phyloP scores from a whole-genome alignment of 2,797 vertebrate genomes.

The Geotria australis region DNA sequence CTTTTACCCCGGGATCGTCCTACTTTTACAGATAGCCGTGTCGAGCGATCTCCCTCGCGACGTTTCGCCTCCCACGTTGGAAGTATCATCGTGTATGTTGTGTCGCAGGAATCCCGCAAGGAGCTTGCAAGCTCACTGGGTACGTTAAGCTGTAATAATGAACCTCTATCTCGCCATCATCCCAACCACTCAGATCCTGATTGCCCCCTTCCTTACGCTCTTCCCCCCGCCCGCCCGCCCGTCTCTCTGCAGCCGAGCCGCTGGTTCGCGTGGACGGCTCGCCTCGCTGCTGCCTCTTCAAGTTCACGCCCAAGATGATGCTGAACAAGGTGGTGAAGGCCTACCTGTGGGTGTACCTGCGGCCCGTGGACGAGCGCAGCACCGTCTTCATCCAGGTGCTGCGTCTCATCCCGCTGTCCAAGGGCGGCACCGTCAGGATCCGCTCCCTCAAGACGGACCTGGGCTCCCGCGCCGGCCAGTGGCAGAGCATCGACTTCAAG shows the following conservation, averaged over 20 bases:
- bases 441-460: conserved; percentile 90
- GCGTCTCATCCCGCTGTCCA: conserved; percentile 62
- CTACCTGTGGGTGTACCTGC: conserved; percentile 90
- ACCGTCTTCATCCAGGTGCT: conserved; percentile 94
- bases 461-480: conserved; percentile 60
- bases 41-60: too few species aligned
- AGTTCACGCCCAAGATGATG: conserved; percentile 97
- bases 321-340: conserved; percentile 97
- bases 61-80: too few species aligned
- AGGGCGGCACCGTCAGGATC: conserved; percentile 73
- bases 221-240: too few species aligned
- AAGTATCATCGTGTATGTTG: too few species aligned
- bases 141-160: too few species aligned
- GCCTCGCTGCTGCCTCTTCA: conserved; percentile 91
- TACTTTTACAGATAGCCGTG: too few species aligned
- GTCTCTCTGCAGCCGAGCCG: conserved; percentile 33
- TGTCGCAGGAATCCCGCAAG: too few species aligned
- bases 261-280: conserved; percentile 77
- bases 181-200: too few species aligned
- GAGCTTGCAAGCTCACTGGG: too few species aligned
- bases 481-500: conserved; percentile 99
- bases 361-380: conserved; percentile 66
- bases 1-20: too few species aligned
- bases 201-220: too few species aligned
- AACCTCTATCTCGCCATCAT: too few species aligned